A percentile compares a stretch with the other conserved stretches of the same genome.
phyloP scores from a whole-genome alignment of 2,888 invertebrate species.

The Sialis lutaria region DNA sequence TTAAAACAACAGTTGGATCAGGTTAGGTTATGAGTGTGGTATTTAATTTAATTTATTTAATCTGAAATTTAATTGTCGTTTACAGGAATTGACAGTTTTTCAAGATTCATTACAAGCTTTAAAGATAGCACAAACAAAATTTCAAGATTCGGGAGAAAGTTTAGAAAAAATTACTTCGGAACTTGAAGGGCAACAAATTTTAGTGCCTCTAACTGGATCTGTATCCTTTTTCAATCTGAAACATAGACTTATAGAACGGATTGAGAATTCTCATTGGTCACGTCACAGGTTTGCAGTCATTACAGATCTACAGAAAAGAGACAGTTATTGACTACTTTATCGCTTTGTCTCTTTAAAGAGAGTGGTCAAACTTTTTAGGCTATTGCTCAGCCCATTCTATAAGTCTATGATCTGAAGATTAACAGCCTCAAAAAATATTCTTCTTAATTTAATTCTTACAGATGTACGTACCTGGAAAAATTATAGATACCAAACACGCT shows the following conservation, averaged over 20 bases:
- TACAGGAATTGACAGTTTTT: constrained; percentile 69
- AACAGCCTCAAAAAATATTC: neutral
- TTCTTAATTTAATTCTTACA: constrained; percentile 14
- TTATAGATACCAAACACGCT: constrained; percentile 71
- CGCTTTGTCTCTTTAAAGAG: no score
- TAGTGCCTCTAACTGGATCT: constrained; percentile 90
- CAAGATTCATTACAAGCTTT: constrained; percentile 79
- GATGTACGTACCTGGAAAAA: constrained; percentile 90
- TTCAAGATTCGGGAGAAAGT: constrained; percentile 71
- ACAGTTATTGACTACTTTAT: no score
- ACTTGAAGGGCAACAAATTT: constrained; percentile 63
- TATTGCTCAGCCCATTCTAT: no score
- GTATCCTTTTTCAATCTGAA: constrained; percentile 40
- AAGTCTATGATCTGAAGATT: neutral
- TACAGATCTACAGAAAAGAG: no score
- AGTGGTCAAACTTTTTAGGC: no score
- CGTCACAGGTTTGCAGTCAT: no score
- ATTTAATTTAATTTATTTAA: neutral
- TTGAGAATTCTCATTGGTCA: no score
- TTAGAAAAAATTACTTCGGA: constrained; percentile 62
- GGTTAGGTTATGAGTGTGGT: constrained; percentile 26
- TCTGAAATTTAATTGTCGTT: constrained; percentile 8
- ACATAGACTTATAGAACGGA: no score
- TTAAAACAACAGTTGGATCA: constrained; percentile 78
- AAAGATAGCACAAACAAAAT: constrained; percentile 81